phyloP scores from a whole-genome alignment of 1,140 invertebrate species.

The Littorina saxatilis region DNA sequence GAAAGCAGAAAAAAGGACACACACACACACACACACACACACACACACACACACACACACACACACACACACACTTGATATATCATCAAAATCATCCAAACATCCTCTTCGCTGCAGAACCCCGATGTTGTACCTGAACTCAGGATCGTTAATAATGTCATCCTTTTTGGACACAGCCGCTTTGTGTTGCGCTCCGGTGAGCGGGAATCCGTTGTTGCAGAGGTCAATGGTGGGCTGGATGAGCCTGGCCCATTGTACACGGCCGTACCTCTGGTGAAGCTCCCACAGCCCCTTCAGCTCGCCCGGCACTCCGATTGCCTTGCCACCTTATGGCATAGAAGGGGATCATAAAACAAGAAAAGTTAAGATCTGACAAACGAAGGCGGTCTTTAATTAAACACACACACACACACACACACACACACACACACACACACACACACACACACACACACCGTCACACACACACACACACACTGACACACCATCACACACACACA shows the following conservation, averaged over 20 bases:
- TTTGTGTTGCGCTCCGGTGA: not conserved
- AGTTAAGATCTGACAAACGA: not conserved
- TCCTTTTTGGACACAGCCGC: conserved; percentile 3
- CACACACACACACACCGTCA: too few relatives aligned
- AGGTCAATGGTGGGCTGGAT: conserved; percentile 82
- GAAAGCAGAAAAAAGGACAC: too few relatives aligned
- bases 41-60: too few relatives aligned
- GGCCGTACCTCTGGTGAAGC: conserved; percentile 80
- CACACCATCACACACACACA: not conserved
- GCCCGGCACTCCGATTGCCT: conserved; percentile 92
- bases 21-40: too few relatives aligned
- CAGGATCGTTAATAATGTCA: not conserved
- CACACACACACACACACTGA: too few relatives aligned
- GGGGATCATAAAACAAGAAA: not conserved
- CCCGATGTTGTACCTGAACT: conserved; percentile 37
- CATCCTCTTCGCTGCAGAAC: too few relatives aligned
- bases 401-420: too few relatives aligned
- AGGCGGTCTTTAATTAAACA: not conserved
- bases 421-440: too few relatives aligned
- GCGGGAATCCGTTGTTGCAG: conserved; percentile 57
- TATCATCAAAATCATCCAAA: too few relatives aligned
- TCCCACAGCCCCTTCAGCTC: conserved; percentile 92
- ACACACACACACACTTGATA: too few relatives aligned
- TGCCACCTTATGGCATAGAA: conserved; percentile 78
- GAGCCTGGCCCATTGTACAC: conserved; percentile 86